Percentiles rank a stretch among this genome's conserved stretches.
These are phyloP conservation scores for Melanotaenia pygmaea DNA, from an alignment of 2,797 vertebrate genomes.

Conservation along the genomic window DNA sequence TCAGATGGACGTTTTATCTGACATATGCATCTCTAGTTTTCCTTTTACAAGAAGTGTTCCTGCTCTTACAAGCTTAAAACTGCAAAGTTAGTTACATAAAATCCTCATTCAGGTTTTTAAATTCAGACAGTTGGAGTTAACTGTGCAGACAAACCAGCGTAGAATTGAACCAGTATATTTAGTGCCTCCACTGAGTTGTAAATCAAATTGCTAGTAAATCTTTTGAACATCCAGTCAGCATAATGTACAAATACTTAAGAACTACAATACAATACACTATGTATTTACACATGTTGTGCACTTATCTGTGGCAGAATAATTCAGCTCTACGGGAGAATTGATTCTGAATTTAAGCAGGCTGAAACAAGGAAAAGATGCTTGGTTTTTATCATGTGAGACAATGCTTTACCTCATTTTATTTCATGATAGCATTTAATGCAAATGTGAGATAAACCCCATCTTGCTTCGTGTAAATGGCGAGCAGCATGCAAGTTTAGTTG, in stretches of 20 bases:
- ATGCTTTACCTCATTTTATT: too few relatives aligned
- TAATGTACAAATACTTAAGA: not conserved
- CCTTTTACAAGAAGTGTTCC: slow-evolving; percentile 8
- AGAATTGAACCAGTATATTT: not conserved
- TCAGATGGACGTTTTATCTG: not conserved
- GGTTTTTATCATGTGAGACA: too few relatives aligned
- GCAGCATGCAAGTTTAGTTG: not conserved
- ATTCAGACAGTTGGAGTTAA: not conserved
- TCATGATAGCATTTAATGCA: too few relatives aligned
- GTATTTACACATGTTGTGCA: not conserved
- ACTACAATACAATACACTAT: not conserved
- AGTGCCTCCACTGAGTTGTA: not conserved
- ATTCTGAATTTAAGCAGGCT: not conserved
- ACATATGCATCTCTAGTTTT: slow-evolving; percentile 9
- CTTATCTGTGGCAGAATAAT: not conserved
- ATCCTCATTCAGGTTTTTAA: slow-evolving; percentile 3
- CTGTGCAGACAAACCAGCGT: not conserved
- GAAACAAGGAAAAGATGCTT: too few relatives aligned
- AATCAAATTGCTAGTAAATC: not conserved
- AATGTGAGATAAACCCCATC: too few relatives aligned
- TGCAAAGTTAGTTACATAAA: not conserved
- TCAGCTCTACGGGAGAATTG: slow-evolving; percentile 1
- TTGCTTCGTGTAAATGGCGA: too few relatives aligned
- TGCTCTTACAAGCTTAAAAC: slow-evolving; percentile 2
- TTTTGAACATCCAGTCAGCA: not conserved